Base-by-base conservation (phyloP, 2,113 vertebrate genomes). In the Trachemys scripta region DNA sequence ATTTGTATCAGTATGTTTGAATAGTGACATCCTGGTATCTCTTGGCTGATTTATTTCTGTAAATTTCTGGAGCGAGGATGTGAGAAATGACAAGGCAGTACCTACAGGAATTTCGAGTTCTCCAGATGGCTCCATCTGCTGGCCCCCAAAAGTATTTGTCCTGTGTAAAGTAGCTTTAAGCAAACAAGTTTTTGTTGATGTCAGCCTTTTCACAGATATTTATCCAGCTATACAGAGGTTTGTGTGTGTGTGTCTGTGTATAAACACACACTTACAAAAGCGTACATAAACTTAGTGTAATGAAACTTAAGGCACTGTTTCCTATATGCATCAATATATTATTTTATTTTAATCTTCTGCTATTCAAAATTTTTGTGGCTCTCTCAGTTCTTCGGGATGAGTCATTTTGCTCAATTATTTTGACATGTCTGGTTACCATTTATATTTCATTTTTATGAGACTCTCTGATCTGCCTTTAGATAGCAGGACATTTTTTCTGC, bases 401-500 rank as follows among this genome's bases (percentile, higher is more conserved):
- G 86, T 82, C 90, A 25, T 82, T 94, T 96, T 82, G 31, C 2
- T n/a, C 56, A 91, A 17, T 38, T 45, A 45, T 80, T 93, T 78
- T 56, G 81, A 0, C 0, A 84, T 80, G 69, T 53, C 69, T 50
- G 69, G 31, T 79, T 90, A 49, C 31, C 6, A 56, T 84, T 69
- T 31, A 78, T 76, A 83, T 92, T 91, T 80, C 11, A 3, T 3
- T 92, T 84, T 13, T 2, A 3, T 20, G 27, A 80, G 47, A 51
- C 50, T 65, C 31, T 89, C 51, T 85, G 54, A 87, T 87, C n/a
- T 95, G 42, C 81, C 75, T 94, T 96, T 27, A 81, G 57, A 87
- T 31, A 79, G 45, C 35, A 72, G 86, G 88, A 51, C 80, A 14
- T 87, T 95, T 90, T 80, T 51, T 85, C 76, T 90, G n/a, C 80